Conservation (phyloP, 2,113 vertebrate genomes). For the Stegastes partitus region DNA sequence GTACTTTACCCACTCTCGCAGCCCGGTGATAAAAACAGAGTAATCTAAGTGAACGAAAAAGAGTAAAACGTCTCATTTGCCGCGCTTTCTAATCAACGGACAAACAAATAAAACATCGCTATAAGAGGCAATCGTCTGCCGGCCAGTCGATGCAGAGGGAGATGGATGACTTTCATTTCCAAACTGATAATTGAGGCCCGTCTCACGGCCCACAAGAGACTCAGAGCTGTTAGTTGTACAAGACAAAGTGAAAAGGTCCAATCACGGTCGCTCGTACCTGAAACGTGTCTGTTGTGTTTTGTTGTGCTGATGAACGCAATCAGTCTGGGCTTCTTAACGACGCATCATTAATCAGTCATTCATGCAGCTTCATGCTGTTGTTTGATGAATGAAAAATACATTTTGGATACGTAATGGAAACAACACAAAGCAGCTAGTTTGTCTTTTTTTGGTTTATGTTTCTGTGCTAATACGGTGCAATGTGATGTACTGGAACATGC, state of each 20-base stretch:
- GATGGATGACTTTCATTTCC: conserved; percentile 57
- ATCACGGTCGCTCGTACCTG: too few species aligned
- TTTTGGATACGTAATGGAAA: too few species aligned
- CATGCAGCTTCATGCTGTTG: too few species aligned
- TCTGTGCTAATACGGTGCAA: too few species aligned
- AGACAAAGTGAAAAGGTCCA: background rate
- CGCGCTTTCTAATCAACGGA: conserved; percentile 23
- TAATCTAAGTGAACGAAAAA: background rate
- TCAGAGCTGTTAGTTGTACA: background rate
- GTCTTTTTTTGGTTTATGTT: too few species aligned
- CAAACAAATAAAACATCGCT: conserved; percentile 18
- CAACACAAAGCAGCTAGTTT: too few species aligned
- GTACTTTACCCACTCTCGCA: background rate
- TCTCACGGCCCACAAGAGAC: conserved; percentile 15
- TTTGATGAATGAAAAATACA: too few species aligned
- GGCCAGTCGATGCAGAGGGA: background rate
- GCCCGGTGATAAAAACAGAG: background rate
- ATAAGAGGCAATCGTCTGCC: background rate
- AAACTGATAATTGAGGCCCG: conserved; percentile 22
- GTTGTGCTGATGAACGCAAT: too few species aligned
- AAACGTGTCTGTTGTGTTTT: too few species aligned
- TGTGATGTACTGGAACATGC: too few species aligned
- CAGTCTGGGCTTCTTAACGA: too few species aligned
- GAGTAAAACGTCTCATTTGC: conserved; percentile 29
- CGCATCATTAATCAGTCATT: too few species aligned